A percentile compares a stretch with the other conserved stretches of the same genome.
phyloP scores from a whole-genome alignment of 2,797 vertebrate species.

The Anas bernieri region DNA sequence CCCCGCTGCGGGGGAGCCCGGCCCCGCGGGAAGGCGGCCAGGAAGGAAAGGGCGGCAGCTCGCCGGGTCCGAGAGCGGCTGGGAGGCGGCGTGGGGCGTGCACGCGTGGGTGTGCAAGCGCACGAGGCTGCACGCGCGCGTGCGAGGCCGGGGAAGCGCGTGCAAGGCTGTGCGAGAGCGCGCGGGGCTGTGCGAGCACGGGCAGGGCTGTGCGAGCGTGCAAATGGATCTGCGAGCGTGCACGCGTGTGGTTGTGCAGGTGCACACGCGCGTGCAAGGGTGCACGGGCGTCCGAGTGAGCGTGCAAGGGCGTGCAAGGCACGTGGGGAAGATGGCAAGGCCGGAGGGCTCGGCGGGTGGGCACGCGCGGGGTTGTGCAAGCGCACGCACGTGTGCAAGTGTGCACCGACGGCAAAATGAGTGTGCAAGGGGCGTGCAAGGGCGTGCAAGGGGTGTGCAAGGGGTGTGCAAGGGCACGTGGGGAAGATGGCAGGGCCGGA shows the following conservation, averaged over 20 bases:
- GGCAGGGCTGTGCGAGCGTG: no score
- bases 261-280: background rate
- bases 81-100: background rate
- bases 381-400: no score
- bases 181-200: no score
- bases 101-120: background rate
- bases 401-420: no score
- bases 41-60: background rate
- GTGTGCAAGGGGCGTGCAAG: no score
- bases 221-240: no score
- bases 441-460: background rate
- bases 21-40: background rate
- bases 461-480: background rate
- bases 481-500: background rate
- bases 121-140: background rate
- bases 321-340: background rate
- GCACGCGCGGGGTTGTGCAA: no score
- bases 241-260: no score
- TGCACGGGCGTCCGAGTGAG: no score
- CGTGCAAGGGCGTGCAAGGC: background rate
- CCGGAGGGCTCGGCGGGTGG: background rate
- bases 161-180: background rate
- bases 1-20: background rate
- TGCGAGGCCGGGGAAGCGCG: no score
- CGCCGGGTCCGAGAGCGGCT: background rate